Evolutionary conservation across 2,113 vertebrate species (phyloP), one percentile per base, ranked within the genome.

Genomic region (Oreocharis arfaki): DNA sequence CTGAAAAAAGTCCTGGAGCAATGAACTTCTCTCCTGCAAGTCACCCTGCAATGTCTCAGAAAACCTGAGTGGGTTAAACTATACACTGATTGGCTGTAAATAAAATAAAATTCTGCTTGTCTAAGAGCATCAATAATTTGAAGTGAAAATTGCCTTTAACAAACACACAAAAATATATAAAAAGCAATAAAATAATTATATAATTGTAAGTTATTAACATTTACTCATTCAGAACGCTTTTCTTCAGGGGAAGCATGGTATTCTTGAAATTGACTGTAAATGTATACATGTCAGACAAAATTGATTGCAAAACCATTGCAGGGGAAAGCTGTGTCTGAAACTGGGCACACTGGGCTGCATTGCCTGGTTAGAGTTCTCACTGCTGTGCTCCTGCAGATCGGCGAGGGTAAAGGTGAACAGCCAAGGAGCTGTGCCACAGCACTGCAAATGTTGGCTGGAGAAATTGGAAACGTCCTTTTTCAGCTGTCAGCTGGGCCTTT

Each of bases 321-420:
- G 13, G 28, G 44, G 11, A 49, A 46, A 8, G 14, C 16, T 46
- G 9, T 33, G 20, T 21, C 21, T 64, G n/a, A 52, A 81, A 28
- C 16, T 11, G n/a, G 19, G 21, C 23, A 13, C 27, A 33, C 4
- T 46, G 37, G 44, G 21, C 46, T 75, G 33, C 26, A 11, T 17
- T 17, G 4, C 22, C 27, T 5, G 9, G 18, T 23, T 10, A 27
- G 50, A 28, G 7, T 6, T 52, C 32, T 6, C 2, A 2, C 9
- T 59, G 2, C 19, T 3, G 4, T 52, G 55, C 11, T 23, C 8
- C 60, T 32, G 44, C 20, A 15, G 21, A 22, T 5, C n/a, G 28
- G 13, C 0, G 4, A n/a, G 33, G 8, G 5, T 32, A 11, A 53
- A 70, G 41, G 32, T 37, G 42, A 65, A 4, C 17, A 16, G 26